Evolutionary conservation across 2,113 vertebrate genomes (phyloP).

Genomic region (Dicaeum eximium): DNA sequence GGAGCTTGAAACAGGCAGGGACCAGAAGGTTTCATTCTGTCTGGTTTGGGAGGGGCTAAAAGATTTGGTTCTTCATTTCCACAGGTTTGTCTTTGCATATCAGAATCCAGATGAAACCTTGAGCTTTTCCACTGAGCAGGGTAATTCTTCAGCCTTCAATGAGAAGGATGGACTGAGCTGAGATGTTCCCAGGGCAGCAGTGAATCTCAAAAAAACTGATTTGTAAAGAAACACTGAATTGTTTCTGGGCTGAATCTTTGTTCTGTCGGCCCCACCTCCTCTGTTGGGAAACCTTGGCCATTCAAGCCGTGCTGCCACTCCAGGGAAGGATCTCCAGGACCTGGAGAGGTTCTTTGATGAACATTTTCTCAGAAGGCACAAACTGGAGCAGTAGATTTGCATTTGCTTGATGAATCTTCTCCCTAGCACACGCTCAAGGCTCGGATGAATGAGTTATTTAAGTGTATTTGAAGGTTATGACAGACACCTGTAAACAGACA

Average conservation of each 20-base stretch:
- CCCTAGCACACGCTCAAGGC: background rate
- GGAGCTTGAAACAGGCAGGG: constrained; percentile 7
- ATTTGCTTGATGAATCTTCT: constrained; percentile 26
- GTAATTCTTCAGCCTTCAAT: background rate
- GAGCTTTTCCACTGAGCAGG: background rate
- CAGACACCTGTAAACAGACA: constrained; percentile 66
- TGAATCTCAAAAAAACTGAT: background rate
- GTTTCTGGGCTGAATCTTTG: background rate
- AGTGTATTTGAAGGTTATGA: constrained; percentile 66
- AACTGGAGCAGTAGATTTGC: background rate
- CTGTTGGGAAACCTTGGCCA: background rate
- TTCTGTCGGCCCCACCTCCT: background rate
- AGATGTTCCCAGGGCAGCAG: background rate
- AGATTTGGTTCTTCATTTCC: background rate
- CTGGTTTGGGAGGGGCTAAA: constrained; percentile 1
- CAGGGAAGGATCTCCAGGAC: background rate
- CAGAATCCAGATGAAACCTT: background rate
- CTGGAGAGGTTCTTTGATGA: background rate
- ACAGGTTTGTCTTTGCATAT: background rate
- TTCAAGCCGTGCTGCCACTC: accelerated
- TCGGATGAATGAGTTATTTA: constrained; percentile 49
- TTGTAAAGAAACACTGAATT: background rate
- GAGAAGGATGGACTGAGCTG: background rate
- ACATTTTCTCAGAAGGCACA: background rate
- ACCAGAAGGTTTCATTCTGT: constrained; percentile 19